Conservation (phyloP, 2,888 invertebrate species). For the Ommatoiulus sabulosus region DNA sequence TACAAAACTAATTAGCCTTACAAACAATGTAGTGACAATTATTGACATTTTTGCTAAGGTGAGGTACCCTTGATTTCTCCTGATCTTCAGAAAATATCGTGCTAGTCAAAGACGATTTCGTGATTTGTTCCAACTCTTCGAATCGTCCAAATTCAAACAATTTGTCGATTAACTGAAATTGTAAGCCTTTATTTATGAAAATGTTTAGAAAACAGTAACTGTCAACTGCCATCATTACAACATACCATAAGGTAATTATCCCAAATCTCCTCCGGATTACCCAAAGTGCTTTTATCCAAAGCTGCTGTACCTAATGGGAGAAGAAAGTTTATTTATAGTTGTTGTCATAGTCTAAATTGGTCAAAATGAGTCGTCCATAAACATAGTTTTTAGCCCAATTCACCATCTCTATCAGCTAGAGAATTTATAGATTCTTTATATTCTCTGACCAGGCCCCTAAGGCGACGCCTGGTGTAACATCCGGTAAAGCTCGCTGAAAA, state of each 20-base stretch:
- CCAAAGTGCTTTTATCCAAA: conserved; percentile 54
- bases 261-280: conserved; percentile 65
- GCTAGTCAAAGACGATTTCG: conserved; percentile 81
- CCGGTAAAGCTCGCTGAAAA: neutral
- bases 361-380: neutral
- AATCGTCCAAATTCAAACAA: conserved; percentile 73
- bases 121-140: conserved; percentile 78
- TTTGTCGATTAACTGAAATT: conserved; percentile 64
- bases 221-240: neutral
- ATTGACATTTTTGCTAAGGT: neutral
- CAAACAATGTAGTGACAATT: neutral
- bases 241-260: conserved; percentile 65
- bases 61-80: neutral
- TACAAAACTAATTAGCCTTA: neutral
- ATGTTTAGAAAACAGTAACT: conserved; percentile 50
- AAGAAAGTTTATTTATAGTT: neutral
- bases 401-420: neutral
- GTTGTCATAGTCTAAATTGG: neutral
- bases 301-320: neutral
- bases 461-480: neutral
- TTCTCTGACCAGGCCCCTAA: conserved; percentile 34
- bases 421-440: neutral
- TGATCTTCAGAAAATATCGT: conserved; percentile 47
- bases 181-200: neutral
- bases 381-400: neutral